Conservation (phyloP, 2,797 vertebrate species). For the Ceyx erithaca region DNA sequence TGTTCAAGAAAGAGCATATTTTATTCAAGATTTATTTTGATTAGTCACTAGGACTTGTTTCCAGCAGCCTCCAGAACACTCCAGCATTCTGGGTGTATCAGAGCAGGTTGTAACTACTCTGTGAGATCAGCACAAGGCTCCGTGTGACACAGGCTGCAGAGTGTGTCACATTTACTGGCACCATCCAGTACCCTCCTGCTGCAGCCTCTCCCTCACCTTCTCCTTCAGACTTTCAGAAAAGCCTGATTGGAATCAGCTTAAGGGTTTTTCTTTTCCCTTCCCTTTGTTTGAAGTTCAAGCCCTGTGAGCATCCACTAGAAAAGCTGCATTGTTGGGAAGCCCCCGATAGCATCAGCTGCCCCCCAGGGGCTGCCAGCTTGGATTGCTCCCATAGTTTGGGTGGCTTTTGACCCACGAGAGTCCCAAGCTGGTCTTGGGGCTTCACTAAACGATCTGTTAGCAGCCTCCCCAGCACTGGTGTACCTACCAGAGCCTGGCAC, state of each 20-base stretch:
- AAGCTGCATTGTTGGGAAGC: constrained; percentile 41
- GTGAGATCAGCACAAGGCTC: not conserved
- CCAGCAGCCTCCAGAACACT: not conserved
- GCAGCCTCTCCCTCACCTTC: not conserved
- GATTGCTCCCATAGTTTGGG: constrained; percentile 79
- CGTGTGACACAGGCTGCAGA: not conserved
- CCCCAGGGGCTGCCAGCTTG: constrained; percentile 68
- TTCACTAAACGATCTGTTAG: constrained; percentile 83
- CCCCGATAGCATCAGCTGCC: constrained; percentile 54
- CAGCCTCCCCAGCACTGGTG: constrained; percentile 41
- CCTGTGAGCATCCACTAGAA: constrained; percentile 47
- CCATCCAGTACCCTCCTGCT: accelerated
- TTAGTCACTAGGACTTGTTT: constrained; percentile 40
- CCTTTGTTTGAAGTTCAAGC: constrained; percentile 53
- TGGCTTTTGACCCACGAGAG: constrained; percentile 69
- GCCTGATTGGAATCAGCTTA: constrained; percentile 9
- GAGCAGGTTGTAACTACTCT: not conserved
- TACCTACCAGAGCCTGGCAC: constrained; percentile 72
- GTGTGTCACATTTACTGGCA: not conserved
- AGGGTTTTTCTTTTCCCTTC: constrained; percentile 16
- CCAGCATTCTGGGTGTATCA: constrained; percentile 23
- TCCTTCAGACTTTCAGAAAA: not conserved
- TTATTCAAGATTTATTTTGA: constrained; percentile 41
- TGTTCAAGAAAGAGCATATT: constrained; percentile 5
- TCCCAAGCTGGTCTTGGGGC: constrained; percentile 51